Percentiles rank a stretch among this genome's conserved stretches.
phyloP scores from a whole-genome alignment of 2,888 invertebrate species.

The Trimorus sp. region DNA sequence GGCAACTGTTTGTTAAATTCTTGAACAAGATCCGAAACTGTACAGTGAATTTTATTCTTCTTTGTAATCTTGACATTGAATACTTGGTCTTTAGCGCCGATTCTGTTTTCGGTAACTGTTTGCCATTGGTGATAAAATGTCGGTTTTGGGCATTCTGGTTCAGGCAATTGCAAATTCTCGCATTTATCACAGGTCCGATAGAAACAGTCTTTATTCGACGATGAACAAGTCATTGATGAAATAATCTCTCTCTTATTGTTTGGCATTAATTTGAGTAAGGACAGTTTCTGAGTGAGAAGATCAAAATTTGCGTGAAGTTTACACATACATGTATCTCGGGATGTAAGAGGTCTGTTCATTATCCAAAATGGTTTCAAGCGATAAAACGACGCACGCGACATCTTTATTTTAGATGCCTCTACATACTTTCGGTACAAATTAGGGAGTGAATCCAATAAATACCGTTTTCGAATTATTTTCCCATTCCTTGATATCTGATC shows the following conservation, averaged over 20 bases:
- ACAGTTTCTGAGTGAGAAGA: slow-evolving; percentile 30
- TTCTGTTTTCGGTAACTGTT: slow-evolving; percentile 10
- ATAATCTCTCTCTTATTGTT: neutral
- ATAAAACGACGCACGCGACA: slow-evolving; percentile 54
- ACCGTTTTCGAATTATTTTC: slow-evolving; percentile 40
- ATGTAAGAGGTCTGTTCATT: slow-evolving; percentile 38
- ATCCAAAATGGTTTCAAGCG: slow-evolving; percentile 53
- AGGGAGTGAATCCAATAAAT: slow-evolving; percentile 44
- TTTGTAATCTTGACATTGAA: neutral
- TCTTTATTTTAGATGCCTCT: slow-evolving; percentile 28
- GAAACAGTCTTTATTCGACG: neutral
- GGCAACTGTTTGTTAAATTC: neutral
- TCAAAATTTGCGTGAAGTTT: slow-evolving; percentile 49
- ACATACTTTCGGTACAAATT: slow-evolving; percentile 52
- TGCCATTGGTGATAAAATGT: slow-evolving; percentile 22
- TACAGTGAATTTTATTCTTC: slow-evolving; percentile 22
- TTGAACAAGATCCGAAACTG: neutral
- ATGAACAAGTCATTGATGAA: slow-evolving; percentile 3
- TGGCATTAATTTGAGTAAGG: slow-evolving; percentile 26
- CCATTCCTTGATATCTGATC: slow-evolving; percentile 33
- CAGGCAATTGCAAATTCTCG: neutral
- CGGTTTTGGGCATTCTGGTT: neutral
- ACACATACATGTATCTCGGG: slow-evolving; percentile 52
- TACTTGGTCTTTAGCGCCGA: slow-evolving; percentile 10
- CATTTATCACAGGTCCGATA: neutral